Evolutionary conservation across 1,140 invertebrate genomes (phyloP).

Genomic region (Sipha flava): DNA sequence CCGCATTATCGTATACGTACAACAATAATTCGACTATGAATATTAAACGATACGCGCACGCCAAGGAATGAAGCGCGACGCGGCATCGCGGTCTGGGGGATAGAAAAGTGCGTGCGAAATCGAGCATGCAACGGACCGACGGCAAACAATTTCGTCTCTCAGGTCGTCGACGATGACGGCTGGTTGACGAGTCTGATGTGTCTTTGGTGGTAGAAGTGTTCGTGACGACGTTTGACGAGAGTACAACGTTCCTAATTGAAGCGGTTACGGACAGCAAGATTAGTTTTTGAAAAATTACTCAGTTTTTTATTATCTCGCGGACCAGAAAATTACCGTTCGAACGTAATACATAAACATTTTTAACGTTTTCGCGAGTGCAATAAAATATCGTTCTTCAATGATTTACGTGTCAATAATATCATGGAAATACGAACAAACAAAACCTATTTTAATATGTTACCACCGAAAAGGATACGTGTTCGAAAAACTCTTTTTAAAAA

Average conservation of each 20-base stretch:
- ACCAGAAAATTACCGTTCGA: too few relatives aligned
- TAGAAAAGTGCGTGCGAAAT: not conserved
- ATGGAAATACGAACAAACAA: too few relatives aligned
- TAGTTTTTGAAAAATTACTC: not conserved
- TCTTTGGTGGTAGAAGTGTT: not conserved
- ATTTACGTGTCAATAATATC: too few relatives aligned
- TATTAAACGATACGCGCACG: not conserved
- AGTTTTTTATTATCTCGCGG: not conserved
- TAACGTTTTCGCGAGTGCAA: too few relatives aligned
- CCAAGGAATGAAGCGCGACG: not conserved
- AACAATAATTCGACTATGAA: conserved; percentile 20
- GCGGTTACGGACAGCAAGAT: not conserved
- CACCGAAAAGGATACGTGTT: too few relatives aligned
- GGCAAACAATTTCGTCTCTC: not conserved
- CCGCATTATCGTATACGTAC: not conserved
- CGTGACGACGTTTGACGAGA: too few relatives aligned
- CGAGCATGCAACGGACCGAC: not conserved
- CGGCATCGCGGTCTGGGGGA: not conserved
- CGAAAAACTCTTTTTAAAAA: too few relatives aligned
- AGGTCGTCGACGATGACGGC: not conserved
- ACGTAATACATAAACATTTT: too few relatives aligned
- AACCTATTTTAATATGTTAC: too few relatives aligned
- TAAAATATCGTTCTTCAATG: too few relatives aligned
- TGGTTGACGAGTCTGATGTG: too few relatives aligned
- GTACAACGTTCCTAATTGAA: not conserved